phyloP scores from a whole-genome alignment of 2,797 vertebrate genomes.

The Emys orbicularis region DNA sequence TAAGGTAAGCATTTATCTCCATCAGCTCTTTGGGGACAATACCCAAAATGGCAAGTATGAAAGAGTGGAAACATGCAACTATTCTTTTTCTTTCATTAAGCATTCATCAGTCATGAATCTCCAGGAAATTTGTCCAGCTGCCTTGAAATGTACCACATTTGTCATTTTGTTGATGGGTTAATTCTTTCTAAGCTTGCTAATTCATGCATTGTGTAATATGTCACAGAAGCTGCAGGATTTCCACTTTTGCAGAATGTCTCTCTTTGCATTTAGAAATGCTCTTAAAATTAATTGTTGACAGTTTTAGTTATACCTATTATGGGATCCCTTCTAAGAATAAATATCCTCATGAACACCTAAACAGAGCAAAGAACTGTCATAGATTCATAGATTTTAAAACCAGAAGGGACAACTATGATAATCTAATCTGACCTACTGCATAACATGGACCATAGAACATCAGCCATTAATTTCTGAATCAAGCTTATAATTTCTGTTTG shows the following conservation, averaged over 20 bases:
- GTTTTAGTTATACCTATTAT: constrained; percentile 28
- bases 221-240: constrained; percentile 25
- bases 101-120: constrained; percentile 4
- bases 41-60: neutral
- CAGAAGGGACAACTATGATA: neutral
- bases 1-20: neutral
- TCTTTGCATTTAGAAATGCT: constrained; percentile 21
- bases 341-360: constrained; percentile 12
- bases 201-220: constrained; percentile 21
- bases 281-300: constrained; percentile 32
- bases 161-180: constrained; percentile 34
- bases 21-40: constrained; percentile 14
- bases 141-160: constrained; percentile 41
- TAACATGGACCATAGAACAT: constrained; percentile 18
- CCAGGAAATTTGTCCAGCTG: constrained; percentile 17
- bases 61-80: neutral
- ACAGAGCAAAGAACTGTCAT: neutral
- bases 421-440: neutral
- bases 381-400: neutral
- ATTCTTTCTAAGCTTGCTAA: constrained; percentile 23
- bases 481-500: neutral
- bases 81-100: constrained; percentile 5
- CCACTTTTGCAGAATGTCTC: constrained; percentile 22
- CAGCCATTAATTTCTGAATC: neutral
- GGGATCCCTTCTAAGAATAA: constrained; percentile 31